Percentiles rank a stretch among this genome's conserved stretches.
These are phyloP conservation scores for Ammospiza caudacuta DNA, from an alignment of 2,113 vertebrate species.

Conservation along the genomic window DNA sequence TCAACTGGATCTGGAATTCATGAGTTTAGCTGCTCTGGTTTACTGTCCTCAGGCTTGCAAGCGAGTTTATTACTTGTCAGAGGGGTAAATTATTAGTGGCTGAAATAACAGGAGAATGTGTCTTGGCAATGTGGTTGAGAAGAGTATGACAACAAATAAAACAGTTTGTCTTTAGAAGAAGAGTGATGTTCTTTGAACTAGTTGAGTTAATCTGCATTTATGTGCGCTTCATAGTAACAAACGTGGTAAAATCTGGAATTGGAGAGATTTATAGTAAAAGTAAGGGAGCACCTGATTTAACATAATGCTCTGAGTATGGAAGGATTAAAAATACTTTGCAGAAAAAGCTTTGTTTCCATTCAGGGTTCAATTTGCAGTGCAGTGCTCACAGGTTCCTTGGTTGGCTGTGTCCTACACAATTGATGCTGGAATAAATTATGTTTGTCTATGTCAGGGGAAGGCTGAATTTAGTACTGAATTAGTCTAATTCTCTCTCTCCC, in stretches of 20 bases:
- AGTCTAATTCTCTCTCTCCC: background rate
- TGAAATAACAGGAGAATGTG: background rate
- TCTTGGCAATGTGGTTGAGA: background rate
- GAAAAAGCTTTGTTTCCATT: background rate
- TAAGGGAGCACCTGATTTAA: background rate
- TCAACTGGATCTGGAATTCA: constrained; percentile 19
- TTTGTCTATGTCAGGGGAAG: background rate
- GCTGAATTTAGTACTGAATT: background rate
- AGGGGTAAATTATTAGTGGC: background rate
- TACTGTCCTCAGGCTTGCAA: background rate
- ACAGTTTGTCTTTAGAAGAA: background rate
- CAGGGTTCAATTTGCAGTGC: background rate
- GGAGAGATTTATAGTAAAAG: background rate
- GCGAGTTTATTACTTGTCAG: background rate
- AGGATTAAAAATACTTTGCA: background rate
- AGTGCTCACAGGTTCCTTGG: background rate
- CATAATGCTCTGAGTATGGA: background rate
- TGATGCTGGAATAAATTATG: background rate
- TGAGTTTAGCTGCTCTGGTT: background rate
- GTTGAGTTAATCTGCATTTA: background rate
- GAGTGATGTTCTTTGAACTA: background rate
- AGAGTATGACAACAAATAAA: background rate
- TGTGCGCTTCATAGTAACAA: background rate
- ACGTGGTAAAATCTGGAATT: background rate
- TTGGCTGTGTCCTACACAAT: rapidly evolving